Conservation (phyloP, 2,797 vertebrate genomes). For the Tragopan temminckii region DNA sequence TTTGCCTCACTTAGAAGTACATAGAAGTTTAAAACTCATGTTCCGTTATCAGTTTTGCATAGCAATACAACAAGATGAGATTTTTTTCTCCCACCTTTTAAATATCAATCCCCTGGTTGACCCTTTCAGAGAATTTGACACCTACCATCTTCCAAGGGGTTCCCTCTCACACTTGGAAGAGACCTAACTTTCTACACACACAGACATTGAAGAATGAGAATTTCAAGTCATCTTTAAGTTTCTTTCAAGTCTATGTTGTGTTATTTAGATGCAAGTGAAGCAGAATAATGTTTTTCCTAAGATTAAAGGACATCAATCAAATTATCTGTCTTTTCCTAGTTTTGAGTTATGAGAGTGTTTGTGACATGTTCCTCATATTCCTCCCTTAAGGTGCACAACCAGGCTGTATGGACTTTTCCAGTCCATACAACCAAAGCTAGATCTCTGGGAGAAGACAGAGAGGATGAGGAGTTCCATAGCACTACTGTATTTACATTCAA, state of each 20-base stretch:
- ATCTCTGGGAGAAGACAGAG: constrained; percentile 25
- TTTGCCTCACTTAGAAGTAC: background rate
- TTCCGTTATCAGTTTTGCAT: background rate
- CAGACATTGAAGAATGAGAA: constrained; percentile 43
- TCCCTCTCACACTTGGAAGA: constrained; percentile 54
- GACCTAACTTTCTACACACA: background rate
- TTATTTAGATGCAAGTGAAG: constrained; percentile 44
- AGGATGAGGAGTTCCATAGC: background rate
- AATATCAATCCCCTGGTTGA: background rate
- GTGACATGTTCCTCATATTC: constrained; percentile 9
- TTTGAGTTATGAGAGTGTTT: background rate
- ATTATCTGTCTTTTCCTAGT: constrained; percentile 10
- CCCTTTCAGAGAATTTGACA: background rate
- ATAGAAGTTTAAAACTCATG: background rate
- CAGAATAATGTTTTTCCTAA: constrained; percentile 42
- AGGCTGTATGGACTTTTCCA: too few species aligned
- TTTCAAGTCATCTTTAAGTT: constrained; percentile 62
- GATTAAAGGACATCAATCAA: constrained; percentile 63
- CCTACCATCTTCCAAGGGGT: background rate
- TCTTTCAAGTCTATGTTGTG: constrained; percentile 48
- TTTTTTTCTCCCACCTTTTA: background rate
- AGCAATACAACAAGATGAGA: background rate
- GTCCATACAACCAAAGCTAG: background rate
- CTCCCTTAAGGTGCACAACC: constrained; percentile 34
- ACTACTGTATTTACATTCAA: constrained; percentile 38